These are phyloP conservation scores for Lates japonicus DNA, from an alignment of 2,797 vertebrate species.

Conservation along the genomic window DNA sequence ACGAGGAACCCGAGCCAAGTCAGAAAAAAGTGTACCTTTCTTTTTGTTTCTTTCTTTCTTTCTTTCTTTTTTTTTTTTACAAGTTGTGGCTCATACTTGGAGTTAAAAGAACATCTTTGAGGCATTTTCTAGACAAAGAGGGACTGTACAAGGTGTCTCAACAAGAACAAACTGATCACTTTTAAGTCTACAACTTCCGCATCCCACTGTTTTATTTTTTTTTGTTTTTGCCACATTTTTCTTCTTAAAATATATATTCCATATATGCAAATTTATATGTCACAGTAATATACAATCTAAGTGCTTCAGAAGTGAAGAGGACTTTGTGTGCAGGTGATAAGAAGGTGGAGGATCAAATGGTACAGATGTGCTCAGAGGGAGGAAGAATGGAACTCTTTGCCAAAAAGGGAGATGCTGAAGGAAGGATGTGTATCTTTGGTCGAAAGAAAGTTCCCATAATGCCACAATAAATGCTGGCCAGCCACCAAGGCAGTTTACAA, in stretches of 20 bases:
- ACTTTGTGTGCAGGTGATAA: slow-evolving; percentile 65
- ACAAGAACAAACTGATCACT: slow-evolving; percentile 73
- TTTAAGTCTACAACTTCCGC: slow-evolving; percentile 66
- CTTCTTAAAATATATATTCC: slow-evolving; percentile 88
- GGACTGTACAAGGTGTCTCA: slow-evolving; percentile 80
- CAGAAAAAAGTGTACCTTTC: slow-evolving; percentile 38
- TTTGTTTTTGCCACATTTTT: slow-evolving; percentile 81
- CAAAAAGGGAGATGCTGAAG: slow-evolving; percentile 55
- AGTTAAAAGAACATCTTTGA: slow-evolving; percentile 75
- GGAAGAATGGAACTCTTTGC: slow-evolving; percentile 69
- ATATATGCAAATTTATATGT: slow-evolving; percentile 88
- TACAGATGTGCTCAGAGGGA: slow-evolving; percentile 51
- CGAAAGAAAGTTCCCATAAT: slow-evolving; percentile 82
- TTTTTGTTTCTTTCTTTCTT: slow-evolving; percentile 23
- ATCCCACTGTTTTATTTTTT: slow-evolving; percentile 68
- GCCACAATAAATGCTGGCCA: slow-evolving; percentile 74
- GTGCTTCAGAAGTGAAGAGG: slow-evolving; percentile 83
- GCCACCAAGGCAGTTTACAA: slow-evolving; percentile 71
- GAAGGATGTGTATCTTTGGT: slow-evolving; percentile 84
- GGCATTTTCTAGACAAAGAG: slow-evolving; percentile 76
- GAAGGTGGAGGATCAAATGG: slow-evolving; percentile 45
- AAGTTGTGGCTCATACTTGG: slow-evolving; percentile 66
- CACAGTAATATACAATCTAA: slow-evolving; percentile 90
- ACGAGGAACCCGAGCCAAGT: slow-evolving; percentile 25
- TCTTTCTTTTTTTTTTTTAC: slow-evolving; percentile 35